Evolutionary conservation across 2,113 vertebrate species (phyloP), one percentile per base, ranked within the genome.

Genomic region (Grantiella picta): DNA sequence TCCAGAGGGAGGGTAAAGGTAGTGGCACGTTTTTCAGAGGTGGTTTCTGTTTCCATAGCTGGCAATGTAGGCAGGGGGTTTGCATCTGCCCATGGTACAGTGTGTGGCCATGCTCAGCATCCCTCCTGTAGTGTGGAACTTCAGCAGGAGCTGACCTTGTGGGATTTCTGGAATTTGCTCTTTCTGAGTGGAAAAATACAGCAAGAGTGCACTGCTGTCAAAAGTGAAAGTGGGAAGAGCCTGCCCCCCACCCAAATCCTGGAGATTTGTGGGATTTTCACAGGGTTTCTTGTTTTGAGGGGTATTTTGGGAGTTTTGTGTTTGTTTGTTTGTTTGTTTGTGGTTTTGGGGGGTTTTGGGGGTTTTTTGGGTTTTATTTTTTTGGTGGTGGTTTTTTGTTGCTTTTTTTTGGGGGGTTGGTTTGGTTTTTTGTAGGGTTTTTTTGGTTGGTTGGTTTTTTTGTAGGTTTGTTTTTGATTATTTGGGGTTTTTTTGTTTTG

Each of bases 211-310:
- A 20, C 21, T 1, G 1, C 44, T 71, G 12, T 81, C 31, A 25
- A 66, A 75, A 52, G 29, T 50, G 18, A 29, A 66, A 70, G 25
- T 69, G 36, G 18, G 13, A 86, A 81, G 25, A n/a, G 16, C 7
- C 80, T 35, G 36, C 12, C 8, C 14, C 13, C 15, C 40, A 24
- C 29, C 17, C 28, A 49, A n/a, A 80, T 12, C 36, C 20, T 70
- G 64, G n/a, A 93, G 35, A 54, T 42, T 23, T 53, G 14, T 33
- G 31, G 20, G 10, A 18, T 31, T 72, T 59, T 49, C 18, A 5
- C 9, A 0, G 1, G 1, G 4, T 2, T 14, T 53, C 25, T 24
- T 68, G 22, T 0, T 14, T 19, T 29, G 2, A 28, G 36, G 35
- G 11, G 7, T 25, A 24, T 27, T 21, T 24, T 53, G 8, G 8